Evolutionary conservation across 2,888 invertebrate genomes (phyloP).

Genomic region (Omphaloscelis lunosa): DNA sequence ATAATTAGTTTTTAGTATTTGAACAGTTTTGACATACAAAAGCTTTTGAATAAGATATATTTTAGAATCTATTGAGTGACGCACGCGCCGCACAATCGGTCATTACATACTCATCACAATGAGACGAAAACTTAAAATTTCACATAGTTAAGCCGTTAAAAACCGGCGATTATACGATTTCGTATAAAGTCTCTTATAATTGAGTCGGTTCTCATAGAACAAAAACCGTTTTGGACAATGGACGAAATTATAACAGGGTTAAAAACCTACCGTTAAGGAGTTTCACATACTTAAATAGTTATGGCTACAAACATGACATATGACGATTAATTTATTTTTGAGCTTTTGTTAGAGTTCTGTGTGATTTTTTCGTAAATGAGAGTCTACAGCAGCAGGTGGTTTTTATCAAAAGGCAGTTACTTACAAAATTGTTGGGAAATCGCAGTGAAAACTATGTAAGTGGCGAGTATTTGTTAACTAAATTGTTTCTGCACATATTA

Average conservation of each 20-base stretch:
- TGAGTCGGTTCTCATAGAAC: slow-evolving; percentile 90
- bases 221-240: slow-evolving; percentile 88
- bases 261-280: slow-evolving; percentile 82
- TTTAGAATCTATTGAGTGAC: slow-evolving; percentile 42
- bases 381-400: slow-evolving; percentile 54
- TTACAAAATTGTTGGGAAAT: slow-evolving; percentile 64
- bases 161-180: slow-evolving; percentile 89
- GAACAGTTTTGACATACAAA: slow-evolving; percentile 59
- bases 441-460: slow-evolving; percentile 45
- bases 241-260: slow-evolving; percentile 88
- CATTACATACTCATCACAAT: slow-evolving; percentile 84
- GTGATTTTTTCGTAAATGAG: slow-evolving; percentile 69
- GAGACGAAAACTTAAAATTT: slow-evolving; percentile 85
- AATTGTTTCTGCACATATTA: slow-evolving; percentile 56
- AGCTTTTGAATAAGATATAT: slow-evolving; percentile 18
- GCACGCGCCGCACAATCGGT: slow-evolving; percentile 56
- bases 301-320: slow-evolving; percentile 87
- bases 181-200: slow-evolving; percentile 84
- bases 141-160: slow-evolving; percentile 90
- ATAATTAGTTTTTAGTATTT: slow-evolving; percentile 45
- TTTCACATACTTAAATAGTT: slow-evolving; percentile 89
- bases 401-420: slow-evolving; percentile 56
- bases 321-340: slow-evolving; percentile 85
- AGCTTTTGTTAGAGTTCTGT: slow-evolving; percentile 79
- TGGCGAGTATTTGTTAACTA: slow-evolving; percentile 41